Conservation (phyloP, 2,113 vertebrate species). For the Sceloporus undulatus region DNA sequence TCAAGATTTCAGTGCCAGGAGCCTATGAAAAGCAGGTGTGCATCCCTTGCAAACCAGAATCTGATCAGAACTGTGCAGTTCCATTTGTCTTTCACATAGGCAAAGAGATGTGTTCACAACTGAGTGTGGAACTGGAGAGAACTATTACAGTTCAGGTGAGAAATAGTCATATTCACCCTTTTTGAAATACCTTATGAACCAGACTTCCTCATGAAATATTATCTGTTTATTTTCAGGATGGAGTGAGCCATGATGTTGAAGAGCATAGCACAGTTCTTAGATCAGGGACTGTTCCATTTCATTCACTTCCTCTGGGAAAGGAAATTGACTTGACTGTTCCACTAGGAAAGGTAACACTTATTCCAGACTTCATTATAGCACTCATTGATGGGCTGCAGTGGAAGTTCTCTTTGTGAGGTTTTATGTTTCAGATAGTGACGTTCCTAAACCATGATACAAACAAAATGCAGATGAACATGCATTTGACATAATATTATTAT, state of each 20-base stretch:
- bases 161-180: not conserved
- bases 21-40: constrained; percentile 77
- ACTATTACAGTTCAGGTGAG: constrained; percentile 74
- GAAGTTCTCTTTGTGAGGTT: not conserved
- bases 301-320: constrained; percentile 75
- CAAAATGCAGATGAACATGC: rapidly evolving
- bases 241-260: constrained; percentile 68
- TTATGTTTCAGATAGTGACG: not conserved
- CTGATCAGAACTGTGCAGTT: constrained; percentile 25
- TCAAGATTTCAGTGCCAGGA: constrained; percentile 78
- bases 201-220: not conserved
- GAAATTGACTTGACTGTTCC: constrained; percentile 52
- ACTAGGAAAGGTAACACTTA: constrained; percentile 74
- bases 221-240: constrained; percentile 65
- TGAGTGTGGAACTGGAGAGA: constrained; percentile 74
- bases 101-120: constrained; percentile 66
- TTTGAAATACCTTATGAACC: not conserved
- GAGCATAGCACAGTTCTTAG: constrained; percentile 68
- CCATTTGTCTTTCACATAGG: constrained; percentile 79
- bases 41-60: constrained; percentile 59
- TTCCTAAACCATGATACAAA: constrained; percentile 5
- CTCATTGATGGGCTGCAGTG: not conserved
- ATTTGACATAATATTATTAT: not conserved
- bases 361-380: constrained; percentile 16
- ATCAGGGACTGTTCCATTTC: constrained; percentile 57